Conservation (phyloP, 2,888 invertebrate genomes). For the Cerastis rubricosa region DNA sequence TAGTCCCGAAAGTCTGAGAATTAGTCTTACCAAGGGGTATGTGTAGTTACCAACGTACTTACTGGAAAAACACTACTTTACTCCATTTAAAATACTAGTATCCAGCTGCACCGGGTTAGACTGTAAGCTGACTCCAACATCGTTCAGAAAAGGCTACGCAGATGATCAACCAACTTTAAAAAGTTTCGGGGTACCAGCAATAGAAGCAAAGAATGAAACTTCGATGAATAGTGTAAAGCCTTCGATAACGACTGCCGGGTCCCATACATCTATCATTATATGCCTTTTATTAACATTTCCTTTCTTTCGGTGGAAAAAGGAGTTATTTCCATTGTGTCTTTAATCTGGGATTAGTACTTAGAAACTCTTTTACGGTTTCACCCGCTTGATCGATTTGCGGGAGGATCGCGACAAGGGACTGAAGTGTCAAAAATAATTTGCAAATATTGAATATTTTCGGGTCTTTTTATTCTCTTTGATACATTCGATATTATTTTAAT, state of each 20-base stretch:
- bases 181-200: conserved; percentile 24
- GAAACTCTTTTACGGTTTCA: conserved; percentile 32
- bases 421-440: conserved; percentile 11
- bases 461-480: conserved; percentile 21
- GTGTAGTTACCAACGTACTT: no score
- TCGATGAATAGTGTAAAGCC: conserved; percentile 76
- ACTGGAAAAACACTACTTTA: no score
- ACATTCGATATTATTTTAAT: conserved; percentile 31
- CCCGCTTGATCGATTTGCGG: conserved; percentile 23
- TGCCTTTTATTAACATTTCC: conserved; percentile 62
- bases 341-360: conserved; percentile 32
- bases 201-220: conserved; percentile 20
- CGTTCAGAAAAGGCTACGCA: no score
- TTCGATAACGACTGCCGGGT: conserved; percentile 58
- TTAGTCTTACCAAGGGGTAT: no score
- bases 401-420: neutral
- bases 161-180: neutral
- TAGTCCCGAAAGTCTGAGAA: no score
- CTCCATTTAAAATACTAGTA: no score
- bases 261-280: conserved; percentile 74
- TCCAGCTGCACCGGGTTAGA: no score
- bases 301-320: conserved; percentile 22
- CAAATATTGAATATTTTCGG: neutral
- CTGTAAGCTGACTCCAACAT: no score
- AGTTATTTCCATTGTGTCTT: conserved; percentile 30